These are phyloP conservation scores for Prionace glauca DNA, from an alignment of 2,797 vertebrate genomes.

Conservation along the genomic window DNA sequence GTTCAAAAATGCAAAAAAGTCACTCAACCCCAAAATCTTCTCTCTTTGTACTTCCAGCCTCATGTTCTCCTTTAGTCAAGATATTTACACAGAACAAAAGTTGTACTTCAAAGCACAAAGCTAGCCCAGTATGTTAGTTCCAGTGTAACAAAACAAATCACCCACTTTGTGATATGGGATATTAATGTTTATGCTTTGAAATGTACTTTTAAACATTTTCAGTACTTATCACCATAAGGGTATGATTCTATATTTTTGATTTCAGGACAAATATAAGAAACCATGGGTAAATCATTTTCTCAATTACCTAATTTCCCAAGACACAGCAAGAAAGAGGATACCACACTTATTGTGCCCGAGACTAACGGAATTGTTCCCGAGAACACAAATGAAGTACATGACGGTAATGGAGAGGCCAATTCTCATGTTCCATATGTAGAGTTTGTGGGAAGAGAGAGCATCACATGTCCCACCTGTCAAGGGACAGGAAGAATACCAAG, in stretches of 20 bases:
- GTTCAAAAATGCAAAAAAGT: not conserved
- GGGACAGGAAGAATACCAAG: slow-evolving; percentile 72
- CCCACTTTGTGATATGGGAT: not conserved
- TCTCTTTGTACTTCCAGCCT: not conserved
- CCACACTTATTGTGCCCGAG: slow-evolving; percentile 40
- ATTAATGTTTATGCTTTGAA: not conserved
- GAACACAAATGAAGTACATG: slow-evolving; percentile 52
- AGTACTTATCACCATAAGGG: not conserved
- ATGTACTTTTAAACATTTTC: not conserved
- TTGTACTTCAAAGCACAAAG: not conserved
- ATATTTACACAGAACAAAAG: not conserved
- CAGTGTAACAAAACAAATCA: no score
- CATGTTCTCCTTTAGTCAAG: not conserved
- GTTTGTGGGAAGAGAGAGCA: slow-evolving; percentile 41
- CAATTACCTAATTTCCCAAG: slow-evolving; percentile 2
- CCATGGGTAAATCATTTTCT: slow-evolving; percentile 48
- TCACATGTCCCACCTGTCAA: slow-evolving; percentile 70
- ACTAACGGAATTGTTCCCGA: slow-evolving; percentile 38
- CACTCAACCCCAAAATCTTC: not conserved
- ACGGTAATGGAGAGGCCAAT: slow-evolving; percentile 13
- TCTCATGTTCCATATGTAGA: slow-evolving; percentile 40
- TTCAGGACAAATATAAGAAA: slow-evolving; percentile 7
- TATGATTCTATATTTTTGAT: slow-evolving; percentile 6
- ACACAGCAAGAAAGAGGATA: slow-evolving; percentile 42
- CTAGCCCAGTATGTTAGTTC: not conserved